A percentile compares a stretch with the other conserved stretches of the same genome.
phyloP scores from a whole-genome alignment of 2,797 vertebrate genomes.

The Pipistrellus pygmaeus region DNA sequence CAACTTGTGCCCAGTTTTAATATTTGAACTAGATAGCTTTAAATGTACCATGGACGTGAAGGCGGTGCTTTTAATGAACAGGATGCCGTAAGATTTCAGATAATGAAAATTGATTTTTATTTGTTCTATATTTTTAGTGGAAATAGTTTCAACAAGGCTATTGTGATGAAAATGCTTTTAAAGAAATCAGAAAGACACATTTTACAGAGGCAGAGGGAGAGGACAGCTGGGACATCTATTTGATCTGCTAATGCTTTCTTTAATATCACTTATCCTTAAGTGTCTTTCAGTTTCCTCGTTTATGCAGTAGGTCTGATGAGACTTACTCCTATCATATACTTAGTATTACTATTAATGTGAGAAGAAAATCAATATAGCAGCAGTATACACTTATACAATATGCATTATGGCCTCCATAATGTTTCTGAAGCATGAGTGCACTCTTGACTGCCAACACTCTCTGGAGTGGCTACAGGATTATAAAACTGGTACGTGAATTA shows the following conservation, averaged over 20 bases:
- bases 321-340: slow-evolving; percentile 39
- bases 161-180: slow-evolving; percentile 14
- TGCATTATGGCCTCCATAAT: slow-evolving; percentile 7
- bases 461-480: background rate
- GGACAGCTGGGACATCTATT: slow-evolving; percentile 2
- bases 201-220: background rate
- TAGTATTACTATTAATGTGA: slow-evolving; percentile 62
- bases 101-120: slow-evolving; percentile 30
- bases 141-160: background rate
- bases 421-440: background rate
- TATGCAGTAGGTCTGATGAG: slow-evolving; percentile 54
- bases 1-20: background rate
- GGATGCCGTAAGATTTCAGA: background rate
- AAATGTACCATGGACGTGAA: background rate
- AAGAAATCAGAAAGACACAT: slow-evolving; percentile 50
- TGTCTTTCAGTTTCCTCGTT: slow-evolving; percentile 61
- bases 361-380: slow-evolving; percentile 52
- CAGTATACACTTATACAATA: slow-evolving; percentile 7
- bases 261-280: slow-evolving; percentile 47
- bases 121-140: slow-evolving; percentile 3
- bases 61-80: background rate
- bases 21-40: background rate
- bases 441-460: slow-evolving; percentile 9
- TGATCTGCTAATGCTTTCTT: slow-evolving; percentile 64
- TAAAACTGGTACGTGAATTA: background rate